Evolutionary conservation across 2,797 vertebrate species (phyloP).

Genomic region (Limnodromus scolopaceus): DNA sequence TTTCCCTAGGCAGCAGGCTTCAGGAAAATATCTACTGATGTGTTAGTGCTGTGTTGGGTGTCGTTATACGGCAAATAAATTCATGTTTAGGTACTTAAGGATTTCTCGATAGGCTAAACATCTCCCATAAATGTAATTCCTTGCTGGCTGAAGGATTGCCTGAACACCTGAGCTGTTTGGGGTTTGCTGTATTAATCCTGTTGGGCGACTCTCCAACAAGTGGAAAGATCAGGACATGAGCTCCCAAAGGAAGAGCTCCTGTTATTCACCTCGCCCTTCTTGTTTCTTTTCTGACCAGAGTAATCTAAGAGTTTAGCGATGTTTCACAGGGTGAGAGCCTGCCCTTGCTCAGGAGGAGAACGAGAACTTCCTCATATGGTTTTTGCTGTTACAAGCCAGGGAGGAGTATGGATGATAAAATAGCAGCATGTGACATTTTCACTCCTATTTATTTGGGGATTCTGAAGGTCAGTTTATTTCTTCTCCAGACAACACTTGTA

Average conservation of each 20-base stretch:
- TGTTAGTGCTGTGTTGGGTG: background rate
- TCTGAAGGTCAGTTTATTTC: background rate
- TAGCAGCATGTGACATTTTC: background rate
- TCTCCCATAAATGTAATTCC: background rate
- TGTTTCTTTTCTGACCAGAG: background rate
- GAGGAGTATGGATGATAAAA: background rate
- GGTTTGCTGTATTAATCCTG: conserved; percentile 4
- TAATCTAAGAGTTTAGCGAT: background rate
- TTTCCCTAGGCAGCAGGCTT: background rate
- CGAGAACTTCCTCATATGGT: background rate
- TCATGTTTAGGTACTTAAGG: background rate
- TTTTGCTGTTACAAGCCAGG: background rate
- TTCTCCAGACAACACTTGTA: background rate
- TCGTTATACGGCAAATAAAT: background rate
- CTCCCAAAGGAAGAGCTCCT: background rate
- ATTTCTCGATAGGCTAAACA: fast-evolving
- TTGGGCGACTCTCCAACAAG: background rate
- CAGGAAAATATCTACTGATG: background rate
- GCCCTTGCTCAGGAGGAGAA: background rate
- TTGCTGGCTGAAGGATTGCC: conserved; percentile 28
- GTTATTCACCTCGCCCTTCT: background rate
- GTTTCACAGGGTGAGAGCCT: background rate
- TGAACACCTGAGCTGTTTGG: background rate
- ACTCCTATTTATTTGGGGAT: background rate
- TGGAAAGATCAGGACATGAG: background rate